Evolutionary conservation across 2,113 vertebrate species (phyloP).

Genomic region (Pipa parva): DNA sequence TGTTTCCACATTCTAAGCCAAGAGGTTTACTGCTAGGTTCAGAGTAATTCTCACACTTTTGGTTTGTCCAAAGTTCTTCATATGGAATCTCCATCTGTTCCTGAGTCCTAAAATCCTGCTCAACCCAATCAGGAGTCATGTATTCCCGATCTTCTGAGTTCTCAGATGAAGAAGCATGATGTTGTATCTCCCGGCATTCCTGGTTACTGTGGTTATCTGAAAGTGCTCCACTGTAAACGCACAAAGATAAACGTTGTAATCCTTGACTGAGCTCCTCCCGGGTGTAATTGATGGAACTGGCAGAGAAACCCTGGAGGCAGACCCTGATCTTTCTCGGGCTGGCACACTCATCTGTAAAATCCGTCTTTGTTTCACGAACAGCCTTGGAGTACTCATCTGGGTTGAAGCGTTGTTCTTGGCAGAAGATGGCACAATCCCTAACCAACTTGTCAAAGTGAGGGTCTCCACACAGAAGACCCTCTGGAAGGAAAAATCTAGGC

Average conservation of each 20-base stretch:
- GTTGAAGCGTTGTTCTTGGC: conserved; percentile 81
- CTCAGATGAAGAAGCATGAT: conserved; percentile 47
- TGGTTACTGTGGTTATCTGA: conserved; percentile 49
- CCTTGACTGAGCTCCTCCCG: conserved; percentile 67
- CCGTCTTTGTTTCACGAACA: conserved; percentile 82
- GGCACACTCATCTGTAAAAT: conserved; percentile 80
- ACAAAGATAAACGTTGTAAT: conserved; percentile 68
- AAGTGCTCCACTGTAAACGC: conserved; percentile 60
- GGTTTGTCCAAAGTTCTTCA: conserved; percentile 92
- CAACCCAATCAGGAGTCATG: conserved; percentile 83
- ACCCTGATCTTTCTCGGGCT: conserved; percentile 79
- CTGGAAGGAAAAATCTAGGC: conserved; percentile 87
- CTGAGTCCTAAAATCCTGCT: conserved; percentile 66
- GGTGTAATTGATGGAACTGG: conserved; percentile 45
- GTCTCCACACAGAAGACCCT: conserved; percentile 72
- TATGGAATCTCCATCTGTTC: conserved; percentile 84
- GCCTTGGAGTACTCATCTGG: conserved; percentile 90
- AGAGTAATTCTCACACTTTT: conserved; percentile 52
- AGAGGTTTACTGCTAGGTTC: conserved; percentile 42
- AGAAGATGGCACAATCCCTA: conserved; percentile 77
- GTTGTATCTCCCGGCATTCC: conserved; percentile 63
- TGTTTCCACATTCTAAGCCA: conserved; percentile 54
- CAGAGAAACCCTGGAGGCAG: conserved; percentile 64
- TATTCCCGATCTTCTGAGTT: conserved; percentile 80
- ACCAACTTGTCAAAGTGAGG: conserved; percentile 79